phyloP scores from a whole-genome alignment of 2,113 vertebrate genomes.

The Candoia aspera region DNA sequence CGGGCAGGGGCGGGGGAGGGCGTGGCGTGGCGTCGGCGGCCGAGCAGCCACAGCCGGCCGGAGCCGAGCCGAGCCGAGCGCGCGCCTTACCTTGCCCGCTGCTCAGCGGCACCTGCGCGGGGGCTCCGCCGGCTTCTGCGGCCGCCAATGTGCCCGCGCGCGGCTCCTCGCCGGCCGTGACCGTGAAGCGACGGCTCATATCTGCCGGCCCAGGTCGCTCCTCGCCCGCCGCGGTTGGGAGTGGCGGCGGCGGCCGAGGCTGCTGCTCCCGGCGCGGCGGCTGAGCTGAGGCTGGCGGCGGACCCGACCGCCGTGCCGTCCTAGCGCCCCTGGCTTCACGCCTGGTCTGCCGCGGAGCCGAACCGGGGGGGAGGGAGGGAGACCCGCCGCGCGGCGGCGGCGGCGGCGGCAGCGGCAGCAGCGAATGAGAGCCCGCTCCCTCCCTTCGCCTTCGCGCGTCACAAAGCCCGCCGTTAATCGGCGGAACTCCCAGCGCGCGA shows the following conservation, averaged over 20 bases:
- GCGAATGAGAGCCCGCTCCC: neutral
- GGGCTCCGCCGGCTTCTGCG: neutral
- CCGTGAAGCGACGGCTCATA: slow-evolving; percentile 36
- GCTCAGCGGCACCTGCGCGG: neutral
- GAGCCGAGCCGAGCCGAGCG: neutral
- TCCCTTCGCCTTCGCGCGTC: neutral
- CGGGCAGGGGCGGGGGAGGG: neutral
- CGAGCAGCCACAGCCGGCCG: neutral
- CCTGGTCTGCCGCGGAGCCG: neutral
- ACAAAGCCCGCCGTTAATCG: neutral
- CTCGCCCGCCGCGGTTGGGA: too few relatives aligned
- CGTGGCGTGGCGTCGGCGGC: neutral
- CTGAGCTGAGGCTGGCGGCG: neutral
- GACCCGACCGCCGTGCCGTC: neutral
- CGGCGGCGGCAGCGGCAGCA: neutral
- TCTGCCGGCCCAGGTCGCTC: neutral
- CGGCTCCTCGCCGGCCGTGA: slow-evolving; percentile 33
- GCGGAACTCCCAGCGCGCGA: neutral
- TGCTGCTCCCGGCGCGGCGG: neutral
- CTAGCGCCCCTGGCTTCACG: neutral
- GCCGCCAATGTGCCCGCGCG: neutral
- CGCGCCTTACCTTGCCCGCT: neutral
- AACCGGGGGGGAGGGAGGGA: neutral
- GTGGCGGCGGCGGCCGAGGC: neutral
- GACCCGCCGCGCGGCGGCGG: neutral